A percentile compares a stretch with the other conserved stretches of the same genome.
Evolutionary conservation across 2,888 invertebrate species (phyloP).

Genomic region (Heliconius charithonia): DNA sequence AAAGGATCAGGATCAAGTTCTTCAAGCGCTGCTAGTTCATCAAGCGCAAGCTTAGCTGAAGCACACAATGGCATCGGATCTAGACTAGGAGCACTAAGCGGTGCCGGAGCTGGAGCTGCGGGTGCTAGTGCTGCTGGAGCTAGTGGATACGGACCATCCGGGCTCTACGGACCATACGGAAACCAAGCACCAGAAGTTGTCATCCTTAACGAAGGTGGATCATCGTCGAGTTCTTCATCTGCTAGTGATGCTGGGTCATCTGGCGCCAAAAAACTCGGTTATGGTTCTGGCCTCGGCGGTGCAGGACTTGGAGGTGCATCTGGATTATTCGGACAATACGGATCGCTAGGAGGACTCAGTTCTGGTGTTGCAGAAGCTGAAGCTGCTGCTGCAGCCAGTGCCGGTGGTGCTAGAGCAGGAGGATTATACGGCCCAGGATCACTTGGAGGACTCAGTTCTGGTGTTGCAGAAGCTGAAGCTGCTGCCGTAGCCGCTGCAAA

Average conservation of each 20-base stretch:
- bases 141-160: slow-evolving; percentile 1
- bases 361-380: too few relatives aligned
- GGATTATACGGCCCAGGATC: too few relatives aligned
- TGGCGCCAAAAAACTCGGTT: not conserved
- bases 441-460: too few relatives aligned
- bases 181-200: slow-evolving; percentile 32
- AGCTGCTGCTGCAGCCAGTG: too few relatives aligned
- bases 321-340: not conserved
- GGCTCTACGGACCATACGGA: slow-evolving; percentile 9
- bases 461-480: not conserved
- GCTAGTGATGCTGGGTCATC: not conserved
- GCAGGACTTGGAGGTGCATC: too few relatives aligned
- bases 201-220: slow-evolving; percentile 40
- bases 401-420: too few relatives aligned
- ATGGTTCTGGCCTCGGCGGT: too few relatives aligned
- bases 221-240: not conserved
- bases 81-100: not conserved
- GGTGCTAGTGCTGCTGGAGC: not conserved
- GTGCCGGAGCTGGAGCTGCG: not conserved
- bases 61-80: not conserved
- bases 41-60: not conserved
- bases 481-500: too few relatives aligned
- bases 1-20: not conserved
- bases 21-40: slow-evolving; percentile 1
- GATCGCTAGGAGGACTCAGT: not conserved